phyloP scores from a whole-genome alignment of 2,888 invertebrate species.

The Orthosia gothica region DNA sequence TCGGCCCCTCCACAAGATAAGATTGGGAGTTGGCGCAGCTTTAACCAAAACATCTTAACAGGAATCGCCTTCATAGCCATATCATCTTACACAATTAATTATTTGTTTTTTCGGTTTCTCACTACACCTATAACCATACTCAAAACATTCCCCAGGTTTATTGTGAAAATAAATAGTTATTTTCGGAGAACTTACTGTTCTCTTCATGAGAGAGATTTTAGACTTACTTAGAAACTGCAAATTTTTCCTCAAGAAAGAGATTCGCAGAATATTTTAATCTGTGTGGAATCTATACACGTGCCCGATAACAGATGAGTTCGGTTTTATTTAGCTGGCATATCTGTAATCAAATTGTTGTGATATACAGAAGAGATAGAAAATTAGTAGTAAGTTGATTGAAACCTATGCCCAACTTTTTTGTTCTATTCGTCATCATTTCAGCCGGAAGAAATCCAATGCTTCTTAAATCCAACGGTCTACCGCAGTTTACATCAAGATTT shows the following conservation, averaged over 20 bases:
- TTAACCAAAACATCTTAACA: too few relatives aligned
- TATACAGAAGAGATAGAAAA: background rate
- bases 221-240: background rate
- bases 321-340: background rate
- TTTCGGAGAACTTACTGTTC: background rate
- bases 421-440: too few relatives aligned
- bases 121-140: background rate
- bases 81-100: background rate
- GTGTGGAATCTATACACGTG: constrained; percentile 9
- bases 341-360: background rate
- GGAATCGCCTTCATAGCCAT: background rate
- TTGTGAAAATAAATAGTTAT: too few relatives aligned
- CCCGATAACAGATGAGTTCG: constrained; percentile 18
- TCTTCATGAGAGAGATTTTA: background rate
- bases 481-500: too few relatives aligned
- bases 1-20: too few relatives aligned
- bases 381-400: too few relatives aligned
- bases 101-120: background rate
- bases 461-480: too few relatives aligned
- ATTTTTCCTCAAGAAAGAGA: constrained; percentile 1
- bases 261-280: constrained; percentile 10
- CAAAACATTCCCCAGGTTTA: background rate
- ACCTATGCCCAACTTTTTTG: too few relatives aligned
- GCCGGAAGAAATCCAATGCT: too few relatives aligned
- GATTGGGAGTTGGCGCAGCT: too few relatives aligned